A percentile compares a stretch with the other conserved stretches of the same genome.
Conservation (phyloP, 2,113 vertebrate species). For the Scomber colias region DNA sequence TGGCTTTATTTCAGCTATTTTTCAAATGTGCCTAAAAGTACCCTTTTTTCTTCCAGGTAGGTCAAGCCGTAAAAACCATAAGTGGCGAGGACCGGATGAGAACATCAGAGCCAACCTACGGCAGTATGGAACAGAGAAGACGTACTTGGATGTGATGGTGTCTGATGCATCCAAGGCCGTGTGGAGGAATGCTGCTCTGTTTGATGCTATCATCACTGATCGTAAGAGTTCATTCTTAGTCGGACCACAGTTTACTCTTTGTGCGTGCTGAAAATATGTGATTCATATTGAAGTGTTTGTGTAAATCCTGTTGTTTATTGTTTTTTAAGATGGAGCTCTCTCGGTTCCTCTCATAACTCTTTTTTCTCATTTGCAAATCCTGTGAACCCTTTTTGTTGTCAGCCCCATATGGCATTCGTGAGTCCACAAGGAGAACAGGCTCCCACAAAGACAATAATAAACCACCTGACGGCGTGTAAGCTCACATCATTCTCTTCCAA, state of each 20-base stretch:
- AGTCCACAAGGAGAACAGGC: slow-evolving; percentile 94
- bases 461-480: slow-evolving; percentile 88
- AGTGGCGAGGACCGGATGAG: slow-evolving; percentile 98
- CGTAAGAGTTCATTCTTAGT: slow-evolving; percentile 84
- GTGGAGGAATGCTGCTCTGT: slow-evolving; percentile 90
- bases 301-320: neutral
- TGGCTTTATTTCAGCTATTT: neutral
- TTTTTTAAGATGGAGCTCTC: neutral
- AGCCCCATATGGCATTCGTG: slow-evolving; percentile 98
- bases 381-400: neutral
- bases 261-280: neutral
- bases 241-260: neutral
- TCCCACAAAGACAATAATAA: slow-evolving; percentile 90
- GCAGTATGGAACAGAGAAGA: slow-evolving; percentile 92
- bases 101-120: slow-evolving; percentile 97
- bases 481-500: slow-evolving; percentile 18
- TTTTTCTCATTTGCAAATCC: neutral
- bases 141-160: slow-evolving; percentile 93
- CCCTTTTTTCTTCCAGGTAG: slow-evolving; percentile 85
- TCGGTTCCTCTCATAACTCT: neutral
- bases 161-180: slow-evolving; percentile 93
- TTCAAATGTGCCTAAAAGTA: neutral
- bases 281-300: neutral
- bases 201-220: slow-evolving; percentile 96
- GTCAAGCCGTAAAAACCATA: slow-evolving; percentile 96